phyloP scores from a whole-genome alignment of 64 coral and sea anemone species.

The Actinia tenebrosa region DNA sequence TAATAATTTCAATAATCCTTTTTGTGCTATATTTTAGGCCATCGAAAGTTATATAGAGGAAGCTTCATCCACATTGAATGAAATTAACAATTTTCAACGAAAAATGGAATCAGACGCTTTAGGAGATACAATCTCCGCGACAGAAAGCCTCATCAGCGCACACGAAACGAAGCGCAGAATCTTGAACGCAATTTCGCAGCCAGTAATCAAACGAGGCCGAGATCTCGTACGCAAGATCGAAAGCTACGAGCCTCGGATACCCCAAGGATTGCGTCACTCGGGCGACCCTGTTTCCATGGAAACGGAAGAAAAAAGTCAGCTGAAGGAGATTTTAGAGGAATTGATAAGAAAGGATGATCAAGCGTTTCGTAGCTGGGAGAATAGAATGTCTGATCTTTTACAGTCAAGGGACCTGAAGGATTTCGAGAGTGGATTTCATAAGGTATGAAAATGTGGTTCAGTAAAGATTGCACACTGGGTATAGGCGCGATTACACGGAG shows the following conservation, averaged over 20 bases:
- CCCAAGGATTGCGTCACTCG: slow-evolving; percentile 34
- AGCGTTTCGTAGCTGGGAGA: slow-evolving; percentile 64
- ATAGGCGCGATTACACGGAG: too few species aligned
- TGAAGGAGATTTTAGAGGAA: slow-evolving; percentile 38
- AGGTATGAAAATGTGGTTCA: slow-evolving; percentile 35
- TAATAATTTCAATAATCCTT: too few species aligned
- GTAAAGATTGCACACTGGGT: too few species aligned
- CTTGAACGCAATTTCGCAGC: slow-evolving; percentile 47
- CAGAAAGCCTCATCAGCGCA: slow-evolving; percentile 46
- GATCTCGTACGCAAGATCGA: slow-evolving; percentile 42
- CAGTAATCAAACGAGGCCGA: slow-evolving; percentile 61
- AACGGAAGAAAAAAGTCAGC: slow-evolving; percentile 56
- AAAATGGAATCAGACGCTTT: slow-evolving; percentile 63
- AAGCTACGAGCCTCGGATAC: slow-evolving; percentile 59
- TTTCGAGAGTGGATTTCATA: slow-evolving; percentile 80
- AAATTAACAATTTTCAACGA: slow-evolving; percentile 64
- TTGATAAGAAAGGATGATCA: slow-evolving; percentile 56
- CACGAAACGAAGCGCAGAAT: slow-evolving; percentile 49
- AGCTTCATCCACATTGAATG: not conserved
- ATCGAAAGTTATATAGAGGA: slow-evolving; percentile 15
- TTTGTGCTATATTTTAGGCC: not conserved
- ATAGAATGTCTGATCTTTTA: slow-evolving; percentile 66
- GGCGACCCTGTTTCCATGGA: slow-evolving; percentile 32
- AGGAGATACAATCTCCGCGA: slow-evolving; percentile 41
- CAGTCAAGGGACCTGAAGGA: slow-evolving; percentile 78